Evolutionary conservation across 1,140 invertebrate species (phyloP).

Genomic region (Drosophila grimshawi): DNA sequence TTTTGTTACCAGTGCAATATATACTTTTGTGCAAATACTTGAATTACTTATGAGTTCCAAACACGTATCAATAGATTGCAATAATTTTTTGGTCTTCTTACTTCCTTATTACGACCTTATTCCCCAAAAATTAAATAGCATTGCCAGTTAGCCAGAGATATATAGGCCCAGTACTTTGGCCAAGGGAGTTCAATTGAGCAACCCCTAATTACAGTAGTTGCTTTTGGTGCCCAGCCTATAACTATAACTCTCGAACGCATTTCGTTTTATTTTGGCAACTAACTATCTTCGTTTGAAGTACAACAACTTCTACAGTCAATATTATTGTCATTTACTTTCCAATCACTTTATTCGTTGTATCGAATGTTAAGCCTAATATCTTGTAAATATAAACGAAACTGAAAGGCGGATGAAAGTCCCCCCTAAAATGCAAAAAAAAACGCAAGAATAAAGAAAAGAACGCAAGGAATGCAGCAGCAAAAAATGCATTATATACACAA

Average conservation of each 20-base stretch:
- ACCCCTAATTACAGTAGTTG: constrained; percentile 22
- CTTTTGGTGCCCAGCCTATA: constrained; percentile 26
- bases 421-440: constrained; percentile 49
- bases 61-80: constrained; percentile 32
- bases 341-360: constrained; percentile 10
- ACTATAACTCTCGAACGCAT: constrained; percentile 14
- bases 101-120: neutral
- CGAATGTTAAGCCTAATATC: constrained; percentile 42
- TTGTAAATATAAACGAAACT: constrained; percentile 47
- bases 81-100: neutral
- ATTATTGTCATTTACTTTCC: constrained; percentile 3
- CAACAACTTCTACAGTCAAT: neutral
- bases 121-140: constrained; percentile 2
- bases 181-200: constrained; percentile 4
- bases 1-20: constrained; percentile 82
- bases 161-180: constrained; percentile 51
- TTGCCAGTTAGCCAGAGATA: constrained; percentile 34
- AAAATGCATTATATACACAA: constrained; percentile 40
- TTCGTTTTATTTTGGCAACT: neutral
- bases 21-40: constrained; percentile 63
- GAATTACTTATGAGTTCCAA: constrained; percentile 47
- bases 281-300: neutral
- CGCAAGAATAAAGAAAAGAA: neutral
- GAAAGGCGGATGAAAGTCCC: constrained; percentile 80
- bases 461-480: constrained; percentile 35